Evolutionary conservation across 2,113 vertebrate species (phyloP), one percentile per base, ranked within the genome.

Genomic region (Danionella cerebrum): DNA sequence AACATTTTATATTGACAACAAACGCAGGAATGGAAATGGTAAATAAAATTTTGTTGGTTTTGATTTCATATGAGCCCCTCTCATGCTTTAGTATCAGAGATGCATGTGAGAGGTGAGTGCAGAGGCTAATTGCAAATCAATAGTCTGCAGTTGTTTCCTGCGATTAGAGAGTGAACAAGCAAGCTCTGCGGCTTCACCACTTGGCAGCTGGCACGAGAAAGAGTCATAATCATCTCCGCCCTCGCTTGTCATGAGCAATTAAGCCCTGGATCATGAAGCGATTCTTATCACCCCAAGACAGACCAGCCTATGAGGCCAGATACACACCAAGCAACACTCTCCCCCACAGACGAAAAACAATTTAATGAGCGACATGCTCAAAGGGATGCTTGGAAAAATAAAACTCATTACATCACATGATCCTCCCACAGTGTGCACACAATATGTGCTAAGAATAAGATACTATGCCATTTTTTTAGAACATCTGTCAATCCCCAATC

Each of bases 81-180:
- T 44, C 45, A 39, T 55, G 21, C 7, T 14, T 38, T 39, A 55
- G 27, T 5, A 70, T 55, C 54, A 52, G 42, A 60, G 44, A 53
- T n/a, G 9, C 12, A 12, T 60, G 45, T 59, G 27, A 19, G 47
- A 47, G 18, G 31, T 18, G 51, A 48, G 69, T 35, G 50, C 66
- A 39, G 36, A 55, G 68, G 48, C 55, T 60, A 67, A 67, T 42
- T 63, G 48, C 50, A 75, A 75, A 71, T 70, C 55, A 70, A 45
- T 60, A 60, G 55, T 5, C 48, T 48, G 54, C 25, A 59, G 52
- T 74, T 53, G 14, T 64, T 54, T 66, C 67, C 18, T 60, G 52
- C 27, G 44, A 53, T 38, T 65, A 42, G 38, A 25, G 60, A 50
- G 12, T n/a, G 27, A 25, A 35, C 47, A 53, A 57, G 38, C 31